Evolutionary conservation across 2,888 invertebrate genomes (phyloP).

Genomic region (Nomada ruficornis): DNA sequence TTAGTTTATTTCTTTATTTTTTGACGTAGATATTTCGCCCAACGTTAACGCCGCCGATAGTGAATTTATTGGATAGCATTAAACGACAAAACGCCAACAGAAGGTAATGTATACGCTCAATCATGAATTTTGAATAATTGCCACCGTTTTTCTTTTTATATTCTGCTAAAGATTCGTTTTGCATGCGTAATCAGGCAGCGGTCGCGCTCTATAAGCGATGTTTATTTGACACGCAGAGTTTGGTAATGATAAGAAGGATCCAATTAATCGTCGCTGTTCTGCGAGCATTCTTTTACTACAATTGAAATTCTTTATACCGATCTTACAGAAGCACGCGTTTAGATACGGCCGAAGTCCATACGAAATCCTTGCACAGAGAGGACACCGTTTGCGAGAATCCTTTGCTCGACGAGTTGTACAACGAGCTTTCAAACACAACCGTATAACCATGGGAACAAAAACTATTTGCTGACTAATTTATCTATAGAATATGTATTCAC

Average conservation of each 20-base stretch:
- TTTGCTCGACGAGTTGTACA: conserved; percentile 80
- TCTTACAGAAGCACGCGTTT: conserved; percentile 75
- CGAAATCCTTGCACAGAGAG: conserved; percentile 78
- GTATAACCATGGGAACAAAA: conserved; percentile 78
- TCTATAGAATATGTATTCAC: conserved; percentile 51
- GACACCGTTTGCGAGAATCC: conserved; percentile 75
- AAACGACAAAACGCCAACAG: conserved; percentile 77
- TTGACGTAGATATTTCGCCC: conserved; percentile 82
- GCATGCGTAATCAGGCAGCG: conserved; percentile 80
- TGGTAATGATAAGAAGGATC: conserved; percentile 72
- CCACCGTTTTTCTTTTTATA: conserved; percentile 3
- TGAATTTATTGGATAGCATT: conserved; percentile 80
- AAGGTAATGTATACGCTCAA: conserved; percentile 71
- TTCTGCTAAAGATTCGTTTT: conserved; percentile 68
- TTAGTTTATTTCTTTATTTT: background rate
- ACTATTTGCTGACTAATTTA: conserved; percentile 45
- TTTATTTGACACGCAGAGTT: conserved; percentile 73
- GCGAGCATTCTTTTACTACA: background rate
- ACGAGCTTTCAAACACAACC: conserved; percentile 82
- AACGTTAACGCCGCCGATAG: conserved; percentile 79
- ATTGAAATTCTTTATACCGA: background rate
- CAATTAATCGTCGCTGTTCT: conserved; percentile 27
- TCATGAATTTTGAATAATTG: background rate
- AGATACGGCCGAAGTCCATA: conserved; percentile 75
- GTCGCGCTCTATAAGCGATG: conserved; percentile 76